Conservation (phyloP, 1,140 invertebrate genomes). For the Saccostrea cuccullata region DNA sequence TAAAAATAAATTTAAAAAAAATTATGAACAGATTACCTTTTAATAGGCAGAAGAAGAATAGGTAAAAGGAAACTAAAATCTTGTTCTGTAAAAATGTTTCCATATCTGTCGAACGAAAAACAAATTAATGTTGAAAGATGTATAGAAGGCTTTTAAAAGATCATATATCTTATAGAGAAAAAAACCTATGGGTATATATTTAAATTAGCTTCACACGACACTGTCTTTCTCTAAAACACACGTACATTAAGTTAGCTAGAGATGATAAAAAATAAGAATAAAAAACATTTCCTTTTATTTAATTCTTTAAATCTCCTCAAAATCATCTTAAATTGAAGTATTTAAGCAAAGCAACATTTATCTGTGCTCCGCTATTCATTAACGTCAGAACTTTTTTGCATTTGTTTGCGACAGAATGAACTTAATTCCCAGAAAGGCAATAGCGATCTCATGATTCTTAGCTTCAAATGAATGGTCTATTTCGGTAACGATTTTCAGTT, state of each 20-base stretch:
- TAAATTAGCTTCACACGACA: too few relatives aligned
- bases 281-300: neutral
- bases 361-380: neutral
- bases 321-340: neutral
- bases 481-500: conserved; percentile 10
- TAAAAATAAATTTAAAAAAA: too few relatives aligned
- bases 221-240: neutral
- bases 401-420: neutral
- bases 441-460: neutral
- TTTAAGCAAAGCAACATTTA: neutral
- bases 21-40: neutral
- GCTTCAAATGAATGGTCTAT: neutral
- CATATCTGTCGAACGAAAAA: neutral
- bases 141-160: too few relatives aligned
- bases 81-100: neutral
- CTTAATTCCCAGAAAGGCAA: neutral
- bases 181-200: too few relatives aligned
- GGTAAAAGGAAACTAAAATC: neutral
- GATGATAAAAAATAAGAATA: neutral
- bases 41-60: neutral
- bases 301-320: neutral
- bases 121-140: too few relatives aligned
- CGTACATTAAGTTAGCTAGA: neutral
- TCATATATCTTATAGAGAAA: too few relatives aligned
- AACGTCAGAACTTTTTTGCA: neutral